Conservation (phyloP, 2,888 invertebrate genomes). For the Rhagonycha lutea region DNA sequence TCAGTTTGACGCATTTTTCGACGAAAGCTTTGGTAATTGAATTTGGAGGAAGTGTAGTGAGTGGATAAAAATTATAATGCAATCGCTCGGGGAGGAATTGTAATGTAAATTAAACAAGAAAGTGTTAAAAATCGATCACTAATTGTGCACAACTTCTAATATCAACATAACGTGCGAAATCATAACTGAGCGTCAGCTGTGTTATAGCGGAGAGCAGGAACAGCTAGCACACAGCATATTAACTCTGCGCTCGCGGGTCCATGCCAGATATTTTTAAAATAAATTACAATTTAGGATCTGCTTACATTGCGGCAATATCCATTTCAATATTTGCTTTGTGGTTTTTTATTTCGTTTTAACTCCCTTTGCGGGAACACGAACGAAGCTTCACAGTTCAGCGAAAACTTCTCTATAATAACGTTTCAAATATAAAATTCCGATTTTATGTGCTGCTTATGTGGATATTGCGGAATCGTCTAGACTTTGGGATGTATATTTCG, state of each 20-base stretch:
- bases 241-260: constrained; percentile 34
- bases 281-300: constrained; percentile 42
- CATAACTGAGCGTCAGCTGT: constrained; percentile 46
- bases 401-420: constrained; percentile 31
- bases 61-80: neutral
- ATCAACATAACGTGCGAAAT: constrained; percentile 50
- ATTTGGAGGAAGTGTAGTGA: neutral
- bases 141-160: constrained; percentile 40
- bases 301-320: constrained; percentile 40
- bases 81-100: neutral
- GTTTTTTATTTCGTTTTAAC: constrained; percentile 32
- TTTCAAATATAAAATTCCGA: constrained; percentile 35
- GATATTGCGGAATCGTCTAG: constrained; percentile 27
- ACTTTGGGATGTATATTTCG: constrained; percentile 14
- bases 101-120: constrained; percentile 14
- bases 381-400: constrained; percentile 33
- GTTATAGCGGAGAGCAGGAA: constrained; percentile 34
- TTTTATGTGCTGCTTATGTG: constrained; percentile 28
- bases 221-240: constrained; percentile 41
- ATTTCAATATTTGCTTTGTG: constrained; percentile 41
- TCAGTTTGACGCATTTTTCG: constrained; percentile 9
- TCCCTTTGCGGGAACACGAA: constrained; percentile 28
- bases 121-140: constrained; percentile 24
- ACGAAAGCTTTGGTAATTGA: neutral
- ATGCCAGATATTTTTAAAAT: constrained; percentile 44